These are phyloP conservation scores for Phyllostomus hastatus DNA, from an alignment of 2,113 vertebrate genomes.

Conservation along the genomic window DNA sequence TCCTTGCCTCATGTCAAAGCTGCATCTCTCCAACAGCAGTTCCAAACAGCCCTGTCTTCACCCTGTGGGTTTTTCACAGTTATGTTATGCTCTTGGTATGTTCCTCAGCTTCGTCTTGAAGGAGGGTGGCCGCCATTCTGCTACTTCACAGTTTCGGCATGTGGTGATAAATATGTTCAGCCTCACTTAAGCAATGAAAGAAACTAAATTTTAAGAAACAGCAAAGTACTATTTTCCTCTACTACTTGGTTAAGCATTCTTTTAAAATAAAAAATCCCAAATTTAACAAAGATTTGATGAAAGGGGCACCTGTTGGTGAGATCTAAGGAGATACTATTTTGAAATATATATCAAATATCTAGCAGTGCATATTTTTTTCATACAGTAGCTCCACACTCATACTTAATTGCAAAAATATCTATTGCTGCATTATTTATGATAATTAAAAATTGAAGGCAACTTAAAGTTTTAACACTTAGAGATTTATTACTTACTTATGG, in stretches of 20 bases:
- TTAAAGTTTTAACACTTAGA: background rate
- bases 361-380: background rate
- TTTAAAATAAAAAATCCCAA: background rate
- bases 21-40: fast-evolving
- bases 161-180: background rate
- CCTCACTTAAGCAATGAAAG: background rate
- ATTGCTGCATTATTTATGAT: background rate
- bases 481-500: background rate
- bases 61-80: background rate
- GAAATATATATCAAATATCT: background rate
- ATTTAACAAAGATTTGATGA: background rate
- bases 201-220: background rate
- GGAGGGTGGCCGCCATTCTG: background rate
- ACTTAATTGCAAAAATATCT: background rate
- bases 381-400: background rate
- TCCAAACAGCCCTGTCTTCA: background rate
- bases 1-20: background rate
- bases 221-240: background rate
- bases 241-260: background rate
- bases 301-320: background rate
- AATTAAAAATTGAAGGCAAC: slow-evolving; percentile 9
- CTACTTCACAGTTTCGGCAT: background rate
- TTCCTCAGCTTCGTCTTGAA: background rate
- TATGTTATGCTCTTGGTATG: background rate
- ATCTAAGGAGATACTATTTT: background rate